Evolutionary conservation across 2,797 vertebrate genomes (phyloP).

Genomic region (Eremophila alpestris): DNA sequence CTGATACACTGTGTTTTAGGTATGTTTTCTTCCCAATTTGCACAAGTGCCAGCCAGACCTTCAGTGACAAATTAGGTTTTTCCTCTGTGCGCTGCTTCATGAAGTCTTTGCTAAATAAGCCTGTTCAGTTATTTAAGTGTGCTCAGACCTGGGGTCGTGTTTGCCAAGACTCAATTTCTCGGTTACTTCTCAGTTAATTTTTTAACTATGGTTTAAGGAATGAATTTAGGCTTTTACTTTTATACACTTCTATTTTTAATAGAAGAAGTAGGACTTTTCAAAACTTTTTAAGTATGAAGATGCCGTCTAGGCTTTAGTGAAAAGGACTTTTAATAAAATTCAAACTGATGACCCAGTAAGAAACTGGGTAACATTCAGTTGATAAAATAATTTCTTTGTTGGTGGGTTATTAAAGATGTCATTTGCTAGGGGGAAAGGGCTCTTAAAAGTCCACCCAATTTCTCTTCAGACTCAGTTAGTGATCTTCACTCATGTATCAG

Average conservation of each 20-base stretch:
- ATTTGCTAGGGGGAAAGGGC: not conserved
- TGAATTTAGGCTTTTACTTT: not conserved
- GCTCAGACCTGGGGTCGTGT: not conserved
- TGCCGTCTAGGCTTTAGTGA: not conserved
- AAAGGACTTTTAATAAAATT: not conserved
- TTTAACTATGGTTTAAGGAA: not conserved
- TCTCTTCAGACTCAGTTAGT: not conserved
- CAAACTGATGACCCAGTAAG: not conserved
- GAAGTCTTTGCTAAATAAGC: not conserved
- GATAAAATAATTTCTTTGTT: not conserved
- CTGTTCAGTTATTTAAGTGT: not conserved
- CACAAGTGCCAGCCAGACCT: not conserved
- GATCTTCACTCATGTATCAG: slow-evolving; percentile 23
- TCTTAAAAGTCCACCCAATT: not conserved
- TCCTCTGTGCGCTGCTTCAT: not conserved
- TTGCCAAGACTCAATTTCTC: not conserved
- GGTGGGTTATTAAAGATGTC: not conserved
- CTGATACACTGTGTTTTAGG: fast-evolving
- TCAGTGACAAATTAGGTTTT: not conserved
- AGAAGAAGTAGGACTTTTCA: not conserved
- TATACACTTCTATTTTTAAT: not conserved
- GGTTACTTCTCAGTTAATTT: not conserved
- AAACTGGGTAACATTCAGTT: not conserved
- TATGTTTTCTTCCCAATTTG: not conserved
- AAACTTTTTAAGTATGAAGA: not conserved